A percentile compares a stretch with the other conserved stretches of the same genome.
Conservation (phyloP, 2,888 invertebrate species). For the Parasteatoda lunata region DNA sequence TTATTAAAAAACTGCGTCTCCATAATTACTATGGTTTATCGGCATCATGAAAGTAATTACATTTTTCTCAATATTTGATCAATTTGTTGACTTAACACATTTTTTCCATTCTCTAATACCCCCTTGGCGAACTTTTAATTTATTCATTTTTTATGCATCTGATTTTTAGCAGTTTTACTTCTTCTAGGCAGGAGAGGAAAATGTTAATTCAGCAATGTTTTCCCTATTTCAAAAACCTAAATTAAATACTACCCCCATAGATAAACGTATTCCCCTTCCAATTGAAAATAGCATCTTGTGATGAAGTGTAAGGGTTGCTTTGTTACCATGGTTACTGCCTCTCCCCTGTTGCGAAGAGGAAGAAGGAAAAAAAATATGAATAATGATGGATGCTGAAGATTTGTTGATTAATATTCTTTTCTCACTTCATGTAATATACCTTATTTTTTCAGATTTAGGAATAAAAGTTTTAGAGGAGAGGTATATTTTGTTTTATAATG, state of each 20-base stretch:
- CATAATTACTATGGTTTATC: too few relatives aligned
- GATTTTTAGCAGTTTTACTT: conserved; percentile 11
- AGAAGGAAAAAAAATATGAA: conserved; percentile 3
- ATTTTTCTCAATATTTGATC: background rate
- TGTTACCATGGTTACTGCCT: conserved; percentile 30
- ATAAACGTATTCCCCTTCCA: conserved; percentile 50
- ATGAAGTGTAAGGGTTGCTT: conserved; percentile 20
- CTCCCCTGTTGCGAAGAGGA: background rate
- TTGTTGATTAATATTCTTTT: too few relatives aligned
- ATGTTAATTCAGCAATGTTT: background rate
- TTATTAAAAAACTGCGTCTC: too few relatives aligned
- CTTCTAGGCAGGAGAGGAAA: background rate
- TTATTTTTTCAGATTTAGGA: too few relatives aligned
- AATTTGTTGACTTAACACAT: conserved; percentile 4
- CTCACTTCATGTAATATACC: too few relatives aligned
- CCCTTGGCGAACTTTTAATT: conserved; percentile 18
- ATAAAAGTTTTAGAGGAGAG: too few relatives aligned
- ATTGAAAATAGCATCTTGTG: conserved; percentile 45
- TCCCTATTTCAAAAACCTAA: background rate
- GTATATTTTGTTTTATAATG: too few relatives aligned
- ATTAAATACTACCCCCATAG: conserved; percentile 43
- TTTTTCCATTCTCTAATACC: background rate
- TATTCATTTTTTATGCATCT: background rate
- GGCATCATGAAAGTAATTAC: background rate
- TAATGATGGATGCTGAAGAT: background rate